These are phyloP conservation scores for Opisthocomus hoazin DNA, from an alignment of 2,113 vertebrate species.

Conservation along the genomic window DNA sequence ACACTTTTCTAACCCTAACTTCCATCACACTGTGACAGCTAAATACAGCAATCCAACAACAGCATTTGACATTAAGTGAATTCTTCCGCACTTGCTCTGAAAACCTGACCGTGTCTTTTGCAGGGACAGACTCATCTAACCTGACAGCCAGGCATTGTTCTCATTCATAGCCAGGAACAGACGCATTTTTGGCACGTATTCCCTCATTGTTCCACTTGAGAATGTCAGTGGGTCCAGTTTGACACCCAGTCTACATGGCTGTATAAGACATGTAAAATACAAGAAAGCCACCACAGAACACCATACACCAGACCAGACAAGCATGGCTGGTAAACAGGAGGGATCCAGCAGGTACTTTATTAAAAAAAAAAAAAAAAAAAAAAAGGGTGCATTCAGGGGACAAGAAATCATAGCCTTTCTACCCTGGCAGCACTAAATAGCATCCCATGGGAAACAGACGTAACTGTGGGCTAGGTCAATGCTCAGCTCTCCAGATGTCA, in stretches of 20 bases:
- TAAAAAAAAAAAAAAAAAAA: not conserved
- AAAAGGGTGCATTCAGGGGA: not conserved
- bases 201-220: constrained; percentile 12
- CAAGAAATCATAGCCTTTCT: not conserved
- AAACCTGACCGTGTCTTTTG: not conserved
- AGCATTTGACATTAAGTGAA: constrained; percentile 31
- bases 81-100: not conserved
- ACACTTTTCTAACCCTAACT: constrained; percentile 51
- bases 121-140: constrained; percentile 14
- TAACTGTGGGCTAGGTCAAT: not conserved
- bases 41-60: constrained; percentile 42
- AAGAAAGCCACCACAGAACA: not conserved
- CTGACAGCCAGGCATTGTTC: constrained; percentile 55
- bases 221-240: not conserved
- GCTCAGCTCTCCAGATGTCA: not conserved
- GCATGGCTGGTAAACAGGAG: not conserved
- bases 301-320: not conserved
- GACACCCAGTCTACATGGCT: not conserved
- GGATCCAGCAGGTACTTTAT: not conserved
- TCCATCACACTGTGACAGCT: constrained; percentile 43
- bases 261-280: not conserved
- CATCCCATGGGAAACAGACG: not conserved
- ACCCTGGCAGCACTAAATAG: not conserved
- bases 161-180: constrained; percentile 4
- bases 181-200: not conserved